Percentiles rank a stretch among this genome's conserved stretches.
Evolutionary conservation across 1,140 invertebrate genomes (phyloP).

Genomic region (Phymastichus coffea): DNA sequence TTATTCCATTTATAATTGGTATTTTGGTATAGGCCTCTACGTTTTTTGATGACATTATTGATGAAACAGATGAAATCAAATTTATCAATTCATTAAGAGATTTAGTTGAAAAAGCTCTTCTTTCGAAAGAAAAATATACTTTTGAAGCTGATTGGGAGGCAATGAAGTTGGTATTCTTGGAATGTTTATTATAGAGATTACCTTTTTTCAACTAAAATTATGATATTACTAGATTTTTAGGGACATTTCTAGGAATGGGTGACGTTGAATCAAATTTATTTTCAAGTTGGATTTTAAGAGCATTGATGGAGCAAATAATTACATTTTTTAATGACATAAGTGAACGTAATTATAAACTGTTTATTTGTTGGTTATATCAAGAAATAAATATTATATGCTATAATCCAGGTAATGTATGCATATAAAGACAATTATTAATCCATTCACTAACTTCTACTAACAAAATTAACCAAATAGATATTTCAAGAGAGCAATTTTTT

Average conservation of each 20-base stretch:
- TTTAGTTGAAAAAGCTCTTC: too few species aligned
- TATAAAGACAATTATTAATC: background rate
- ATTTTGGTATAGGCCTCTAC: too few species aligned
- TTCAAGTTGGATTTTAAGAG: slow-evolving; percentile 43
- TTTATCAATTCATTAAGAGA: too few species aligned
- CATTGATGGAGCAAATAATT: slow-evolving; percentile 33
- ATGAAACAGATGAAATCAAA: too few species aligned
- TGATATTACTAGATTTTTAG: slow-evolving; percentile 40
- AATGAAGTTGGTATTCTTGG: too few species aligned
- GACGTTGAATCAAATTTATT: slow-evolving; percentile 39
- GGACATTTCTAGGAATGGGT: slow-evolving; percentile 30
- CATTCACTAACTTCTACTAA: background rate
- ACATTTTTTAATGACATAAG: slow-evolving; percentile 27
- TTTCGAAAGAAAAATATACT: too few species aligned
- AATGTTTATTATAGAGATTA: too few species aligned
- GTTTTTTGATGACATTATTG: too few species aligned
- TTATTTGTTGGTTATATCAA: slow-evolving; percentile 42
- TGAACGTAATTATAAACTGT: slow-evolving; percentile 27
- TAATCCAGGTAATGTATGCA: slow-evolving; percentile 5
- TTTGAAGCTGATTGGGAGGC: background rate
- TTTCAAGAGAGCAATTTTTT: slow-evolving; percentile 16
- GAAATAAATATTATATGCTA: slow-evolving; percentile 39
- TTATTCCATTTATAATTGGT: too few species aligned
- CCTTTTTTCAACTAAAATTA: too few species aligned
- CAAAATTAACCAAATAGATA: slow-evolving; percentile 1